Conservation (phyloP, 2,113 vertebrate genomes). For the Bujurquina vittata region DNA sequence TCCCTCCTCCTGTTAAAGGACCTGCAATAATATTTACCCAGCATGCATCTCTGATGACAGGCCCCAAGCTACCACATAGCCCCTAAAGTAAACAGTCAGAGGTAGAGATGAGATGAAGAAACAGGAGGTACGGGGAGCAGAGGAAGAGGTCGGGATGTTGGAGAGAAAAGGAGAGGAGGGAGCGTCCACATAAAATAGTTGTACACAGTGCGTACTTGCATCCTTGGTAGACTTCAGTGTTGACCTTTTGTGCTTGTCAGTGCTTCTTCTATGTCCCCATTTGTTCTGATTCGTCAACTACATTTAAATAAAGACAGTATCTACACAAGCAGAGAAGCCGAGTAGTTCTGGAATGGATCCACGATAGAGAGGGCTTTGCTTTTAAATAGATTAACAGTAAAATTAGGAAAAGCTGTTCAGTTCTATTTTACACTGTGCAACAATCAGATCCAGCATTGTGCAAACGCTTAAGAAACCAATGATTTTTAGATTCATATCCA, state of each 20-base stretch:
- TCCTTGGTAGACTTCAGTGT: not conserved
- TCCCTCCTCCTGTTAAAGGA: conserved; percentile 59
- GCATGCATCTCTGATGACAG: conserved; percentile 57
- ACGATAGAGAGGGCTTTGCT: not conserved
- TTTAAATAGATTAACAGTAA: not conserved
- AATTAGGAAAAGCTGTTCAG: not conserved
- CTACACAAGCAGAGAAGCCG: not conserved
- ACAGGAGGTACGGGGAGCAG: not conserved
- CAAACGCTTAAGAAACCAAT: not conserved
- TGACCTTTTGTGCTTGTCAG: not conserved
- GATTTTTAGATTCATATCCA: not conserved
- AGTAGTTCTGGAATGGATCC: not conserved
- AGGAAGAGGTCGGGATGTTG: not conserved
- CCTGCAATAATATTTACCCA: conserved; percentile 74
- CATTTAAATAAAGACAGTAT: not conserved
- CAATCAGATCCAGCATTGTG: no score
- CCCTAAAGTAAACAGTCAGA: conserved; percentile 55
- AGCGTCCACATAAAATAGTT: not conserved
- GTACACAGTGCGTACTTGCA: not conserved
- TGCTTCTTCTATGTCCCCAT: not conserved
- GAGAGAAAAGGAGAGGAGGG: not conserved
- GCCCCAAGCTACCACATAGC: conserved; percentile 49
- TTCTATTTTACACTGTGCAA: not conserved
- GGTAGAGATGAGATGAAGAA: not conserved
- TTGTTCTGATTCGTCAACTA: not conserved